A percentile compares a stretch with the other conserved stretches of the same genome.
Evolutionary conservation across 2,113 vertebrate genomes (phyloP).

Genomic region (Osmerus mordax): DNA sequence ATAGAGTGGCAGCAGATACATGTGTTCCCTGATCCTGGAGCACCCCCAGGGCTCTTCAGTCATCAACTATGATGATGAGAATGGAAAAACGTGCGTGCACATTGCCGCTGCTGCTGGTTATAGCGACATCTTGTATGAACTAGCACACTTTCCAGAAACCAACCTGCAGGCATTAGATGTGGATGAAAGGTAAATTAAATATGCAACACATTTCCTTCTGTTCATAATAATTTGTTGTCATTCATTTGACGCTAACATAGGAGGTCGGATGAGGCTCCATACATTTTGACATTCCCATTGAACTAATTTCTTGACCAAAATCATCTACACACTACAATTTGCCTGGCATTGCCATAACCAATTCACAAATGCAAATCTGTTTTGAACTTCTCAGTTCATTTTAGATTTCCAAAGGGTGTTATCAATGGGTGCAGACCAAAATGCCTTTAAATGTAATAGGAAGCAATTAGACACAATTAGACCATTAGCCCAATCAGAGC

Average conservation of each 20-base stretch:
- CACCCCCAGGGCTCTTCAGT: slow-evolving; percentile 80
- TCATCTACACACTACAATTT: too few relatives aligned
- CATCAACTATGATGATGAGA: slow-evolving; percentile 86
- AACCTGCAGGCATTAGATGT: slow-evolving; percentile 87
- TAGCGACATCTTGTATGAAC: slow-evolving; percentile 81
- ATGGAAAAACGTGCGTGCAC: slow-evolving; percentile 84
- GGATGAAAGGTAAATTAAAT: slow-evolving; percentile 78
- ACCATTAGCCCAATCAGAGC: too few relatives aligned
- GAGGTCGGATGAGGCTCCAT: too few relatives aligned
- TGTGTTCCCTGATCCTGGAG: slow-evolving; percentile 83
- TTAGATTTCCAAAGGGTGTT: too few relatives aligned
- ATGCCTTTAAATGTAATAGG: too few relatives aligned
- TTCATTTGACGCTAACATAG: neutral
- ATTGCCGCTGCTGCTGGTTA: slow-evolving; percentile 78
- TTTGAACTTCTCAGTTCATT: too few relatives aligned
- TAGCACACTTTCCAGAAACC: slow-evolving; percentile 81
- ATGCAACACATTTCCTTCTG: neutral
- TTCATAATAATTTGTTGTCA: neutral
- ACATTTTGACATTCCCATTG: too few relatives aligned
- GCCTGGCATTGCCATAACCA: too few relatives aligned
- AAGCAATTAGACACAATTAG: too few relatives aligned
- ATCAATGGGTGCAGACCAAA: too few relatives aligned
- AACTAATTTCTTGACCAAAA: too few relatives aligned
- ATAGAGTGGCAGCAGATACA: slow-evolving; percentile 80
- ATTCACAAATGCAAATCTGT: too few relatives aligned